These are phyloP conservation scores for Artemia franciscana DNA, from an alignment of 1,140 invertebrate species.

Conservation along the genomic window DNA sequence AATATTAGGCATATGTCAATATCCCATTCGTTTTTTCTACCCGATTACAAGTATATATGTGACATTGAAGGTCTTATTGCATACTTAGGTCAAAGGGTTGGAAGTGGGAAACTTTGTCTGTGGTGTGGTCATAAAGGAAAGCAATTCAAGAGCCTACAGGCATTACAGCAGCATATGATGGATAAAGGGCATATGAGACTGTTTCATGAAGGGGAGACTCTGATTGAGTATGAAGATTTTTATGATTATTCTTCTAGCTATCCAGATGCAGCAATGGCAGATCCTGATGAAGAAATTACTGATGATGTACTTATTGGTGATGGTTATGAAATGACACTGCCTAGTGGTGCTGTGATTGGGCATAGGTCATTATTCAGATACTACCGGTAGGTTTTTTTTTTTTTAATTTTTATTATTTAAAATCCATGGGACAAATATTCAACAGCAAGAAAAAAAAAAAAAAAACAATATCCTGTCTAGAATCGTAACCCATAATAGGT, in stretches of 20 bases:
- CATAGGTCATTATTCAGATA: conserved; percentile 64
- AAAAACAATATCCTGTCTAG: too few species aligned
- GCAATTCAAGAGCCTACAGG: conserved; percentile 43
- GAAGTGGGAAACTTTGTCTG: conserved; percentile 60
- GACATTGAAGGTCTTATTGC: conserved; percentile 62
- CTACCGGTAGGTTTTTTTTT: too few species aligned
- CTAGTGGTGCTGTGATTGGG: conserved; percentile 65
- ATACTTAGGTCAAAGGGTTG: conserved; percentile 70
- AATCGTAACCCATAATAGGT: too few species aligned
- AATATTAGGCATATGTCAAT: conserved; percentile 81
- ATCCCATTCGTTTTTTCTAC: conserved; percentile 80
- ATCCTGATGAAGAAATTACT: too few species aligned
- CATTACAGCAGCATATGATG: conserved; percentile 65
- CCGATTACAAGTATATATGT: conserved; percentile 67
- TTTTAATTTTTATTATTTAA: conserved; percentile 3
- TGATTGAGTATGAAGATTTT: conserved; percentile 71
- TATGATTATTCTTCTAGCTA: conserved; percentile 77
- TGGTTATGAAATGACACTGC: conserved; percentile 61
- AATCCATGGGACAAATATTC: not conserved
- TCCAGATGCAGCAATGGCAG: conserved; percentile 35
- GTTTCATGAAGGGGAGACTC: conserved; percentile 55
- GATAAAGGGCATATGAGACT: conserved; percentile 89
- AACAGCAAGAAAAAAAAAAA: conserved; percentile 8
- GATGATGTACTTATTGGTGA: conserved; percentile 38
- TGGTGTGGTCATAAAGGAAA: conserved; percentile 76